A percentile compares a stretch with the other conserved stretches of the same genome.
Conservation (phyloP, 92 coral and sea anemone genomes). For the Scolanthus callimorphus region DNA sequence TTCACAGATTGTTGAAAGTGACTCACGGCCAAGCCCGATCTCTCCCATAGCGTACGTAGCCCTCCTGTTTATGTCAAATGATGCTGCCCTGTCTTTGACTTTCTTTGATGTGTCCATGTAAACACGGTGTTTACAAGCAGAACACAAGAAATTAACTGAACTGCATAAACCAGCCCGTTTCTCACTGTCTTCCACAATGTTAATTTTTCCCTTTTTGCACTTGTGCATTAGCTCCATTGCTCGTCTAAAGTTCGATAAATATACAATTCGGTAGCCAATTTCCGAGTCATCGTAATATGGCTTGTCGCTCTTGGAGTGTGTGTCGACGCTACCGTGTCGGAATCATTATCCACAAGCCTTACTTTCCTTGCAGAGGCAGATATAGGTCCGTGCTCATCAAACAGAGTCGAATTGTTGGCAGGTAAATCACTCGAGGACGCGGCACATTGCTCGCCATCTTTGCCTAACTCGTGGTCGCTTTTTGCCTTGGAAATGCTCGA, state of each 20-base stretch:
- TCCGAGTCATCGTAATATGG: conserved; percentile 2
- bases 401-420: too few species aligned
- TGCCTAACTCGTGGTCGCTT: too few species aligned
- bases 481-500: too few species aligned
- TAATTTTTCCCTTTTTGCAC: conserved; percentile 17
- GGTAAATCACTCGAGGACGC: too few species aligned
- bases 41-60: conserved; percentile 34
- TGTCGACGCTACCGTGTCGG: not conserved
- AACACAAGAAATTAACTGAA: conserved; percentile 4
- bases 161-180: conserved; percentile 33
- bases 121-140: conserved; percentile 30
- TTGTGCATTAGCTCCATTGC: conserved; percentile 16
- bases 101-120: conserved; percentile 16
- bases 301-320: not conserved
- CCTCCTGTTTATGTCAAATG: conserved; percentile 33
- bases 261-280: conserved; percentile 13
- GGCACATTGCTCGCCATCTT: too few species aligned
- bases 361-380: not conserved
- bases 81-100: conserved; percentile 8
- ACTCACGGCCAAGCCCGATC: conserved; percentile 34
- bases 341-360: not conserved
- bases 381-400: too few species aligned
- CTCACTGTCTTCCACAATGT: conserved; percentile 27
- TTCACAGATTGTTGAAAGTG: conserved; percentile 30
- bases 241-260: conserved; percentile 7